Evolutionary conservation across 2,888 invertebrate genomes (phyloP), one percentile per base, ranked within the genome.

Genomic region (Clepsis dumicolana): DNA sequence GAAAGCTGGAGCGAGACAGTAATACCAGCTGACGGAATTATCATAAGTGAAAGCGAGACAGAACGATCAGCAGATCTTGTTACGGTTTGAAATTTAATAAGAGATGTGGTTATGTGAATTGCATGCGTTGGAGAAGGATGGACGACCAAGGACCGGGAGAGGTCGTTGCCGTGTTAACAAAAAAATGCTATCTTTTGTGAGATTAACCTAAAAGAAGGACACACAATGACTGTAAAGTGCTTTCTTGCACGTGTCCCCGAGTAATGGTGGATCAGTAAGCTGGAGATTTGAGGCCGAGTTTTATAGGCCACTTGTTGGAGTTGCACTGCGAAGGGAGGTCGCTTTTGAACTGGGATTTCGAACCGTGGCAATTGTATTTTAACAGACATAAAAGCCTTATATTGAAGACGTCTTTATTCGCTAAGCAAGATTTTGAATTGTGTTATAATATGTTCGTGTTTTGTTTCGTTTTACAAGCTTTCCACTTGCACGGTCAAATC

Each of bases 91-190:
- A 87, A 87, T 86, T 82, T 78, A 80, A 80, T 80, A 77, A 78
- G 85, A 83, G 90, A 90, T 75, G 73, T 80, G 76, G 72, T 72
- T 80, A 87, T 76, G 62, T 60, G 69, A 69, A 73, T 73, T 78
- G 78, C 79, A 79, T 67, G 61, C 77, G 83, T 83, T 80, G 78
- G 81, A 86, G 78, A 79, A 80, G 78, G 82, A 82, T 65, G 75
- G 65, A 72, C 75, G 74, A 73, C 73, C 75, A 79, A 76, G 80
- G 80, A 79, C 76, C 80, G 76, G 74, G 79, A 81, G 80, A 89
- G 90, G 89, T 90, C 88, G 87, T 88, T 91, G 90, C 81, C 90
- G 80, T 83, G 83, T 83, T 84, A 86, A 87, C 80, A 81, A 88
- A 87, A 35, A 83, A 79, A 70, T 61, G 73, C 82, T 85, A 86